Conservation (phyloP, 2,797 vertebrate species). For the Acipenser transmontanus region DNA sequence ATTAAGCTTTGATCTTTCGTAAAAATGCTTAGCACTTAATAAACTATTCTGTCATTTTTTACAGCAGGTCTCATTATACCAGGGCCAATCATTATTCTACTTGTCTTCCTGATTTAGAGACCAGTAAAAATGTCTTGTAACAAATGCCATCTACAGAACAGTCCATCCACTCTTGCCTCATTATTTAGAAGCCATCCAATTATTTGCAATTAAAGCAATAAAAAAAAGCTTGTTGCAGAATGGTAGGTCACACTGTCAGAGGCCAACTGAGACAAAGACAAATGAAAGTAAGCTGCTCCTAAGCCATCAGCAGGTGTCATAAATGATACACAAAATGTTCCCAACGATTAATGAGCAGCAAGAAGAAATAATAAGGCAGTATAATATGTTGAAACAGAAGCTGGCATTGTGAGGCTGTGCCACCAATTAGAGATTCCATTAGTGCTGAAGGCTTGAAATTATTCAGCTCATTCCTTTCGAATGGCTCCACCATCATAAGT, state of each 20-base stretch:
- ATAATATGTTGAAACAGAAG: no score
- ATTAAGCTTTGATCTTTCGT: constrained; percentile 64
- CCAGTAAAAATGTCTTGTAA: constrained; percentile 73
- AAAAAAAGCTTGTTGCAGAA: constrained; percentile 64
- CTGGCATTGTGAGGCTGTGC: no score
- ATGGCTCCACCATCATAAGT: no score
- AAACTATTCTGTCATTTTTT: constrained; percentile 69
- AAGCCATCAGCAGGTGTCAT: constrained; percentile 59
- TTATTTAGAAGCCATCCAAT: constrained; percentile 78
- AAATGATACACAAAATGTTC: constrained; percentile 10
- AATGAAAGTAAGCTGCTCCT: constrained; percentile 64
- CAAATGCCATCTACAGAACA: constrained; percentile 58
- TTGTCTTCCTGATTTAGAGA: constrained; percentile 78
- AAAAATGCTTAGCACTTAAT: constrained; percentile 63
- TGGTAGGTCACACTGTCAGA: constrained; percentile 63
- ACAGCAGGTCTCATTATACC: constrained; percentile 63
- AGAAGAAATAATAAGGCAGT: not conserved
- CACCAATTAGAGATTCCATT: no score
- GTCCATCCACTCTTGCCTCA: constrained; percentile 67
- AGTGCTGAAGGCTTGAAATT: no score
- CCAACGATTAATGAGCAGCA: not conserved
- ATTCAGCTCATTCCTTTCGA: no score
- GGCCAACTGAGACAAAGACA: constrained; percentile 47
- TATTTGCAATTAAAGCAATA: constrained; percentile 80
- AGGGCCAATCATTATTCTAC: constrained; percentile 70